Evolutionary conservation across 2,888 invertebrate species (phyloP).

Genomic region (Pterostichus niger): DNA sequence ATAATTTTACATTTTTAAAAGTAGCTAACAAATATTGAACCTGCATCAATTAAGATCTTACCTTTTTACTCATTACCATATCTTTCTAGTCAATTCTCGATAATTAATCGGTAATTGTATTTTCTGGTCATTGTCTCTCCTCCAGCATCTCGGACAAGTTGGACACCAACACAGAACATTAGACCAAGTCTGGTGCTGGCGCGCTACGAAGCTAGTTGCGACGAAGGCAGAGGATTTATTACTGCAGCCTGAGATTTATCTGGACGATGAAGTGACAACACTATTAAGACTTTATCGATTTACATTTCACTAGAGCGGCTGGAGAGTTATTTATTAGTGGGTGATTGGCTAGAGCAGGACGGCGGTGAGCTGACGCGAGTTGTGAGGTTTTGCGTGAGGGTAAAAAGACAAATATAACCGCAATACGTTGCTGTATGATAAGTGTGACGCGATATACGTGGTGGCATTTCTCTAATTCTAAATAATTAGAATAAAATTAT

Average conservation of each 20-base stretch:
- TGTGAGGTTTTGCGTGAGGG: not conserved
- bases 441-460: too few species aligned
- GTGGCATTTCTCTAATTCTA: too few species aligned
- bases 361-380: not conserved
- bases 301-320: slow-evolving; percentile 51
- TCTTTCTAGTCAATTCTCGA: too few species aligned
- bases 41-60: too few species aligned
- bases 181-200: not conserved
- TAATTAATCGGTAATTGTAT: slow-evolving; percentile 10
- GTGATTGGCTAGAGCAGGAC: slow-evolving; percentile 23
- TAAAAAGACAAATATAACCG: too few species aligned
- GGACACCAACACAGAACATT: too few species aligned
- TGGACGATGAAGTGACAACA: slow-evolving; percentile 58
- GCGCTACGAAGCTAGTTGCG: not conserved
- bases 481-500: too few species aligned
- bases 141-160: too few species aligned
- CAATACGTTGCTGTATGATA: too few species aligned
- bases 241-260: slow-evolving; percentile 46
- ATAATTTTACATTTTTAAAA: too few species aligned
- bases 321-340: slow-evolving; percentile 56
- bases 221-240: slow-evolving; percentile 38
- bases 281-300: slow-evolving; percentile 61
- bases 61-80: too few species aligned
- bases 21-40: too few species aligned
- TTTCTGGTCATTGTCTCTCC: slow-evolving; percentile 43